A percentile compares a stretch with the other conserved stretches of the same genome.
phyloP scores from a whole-genome alignment of 2,113 vertebrate species.

The Eclectus roratus region DNA sequence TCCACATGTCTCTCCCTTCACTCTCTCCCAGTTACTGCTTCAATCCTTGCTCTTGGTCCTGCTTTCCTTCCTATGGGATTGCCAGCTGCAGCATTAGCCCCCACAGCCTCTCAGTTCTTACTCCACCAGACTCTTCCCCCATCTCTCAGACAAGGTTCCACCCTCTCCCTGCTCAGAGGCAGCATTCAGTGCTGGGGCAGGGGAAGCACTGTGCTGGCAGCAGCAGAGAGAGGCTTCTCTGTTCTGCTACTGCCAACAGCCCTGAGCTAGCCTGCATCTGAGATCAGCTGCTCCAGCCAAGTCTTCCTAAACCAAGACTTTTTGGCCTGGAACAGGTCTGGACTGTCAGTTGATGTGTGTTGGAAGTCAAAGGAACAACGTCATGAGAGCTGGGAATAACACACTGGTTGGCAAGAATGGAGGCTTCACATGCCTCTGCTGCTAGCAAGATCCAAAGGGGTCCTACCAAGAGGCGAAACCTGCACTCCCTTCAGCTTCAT shows the following conservation, averaged over 20 bases:
- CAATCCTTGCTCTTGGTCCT: neutral
- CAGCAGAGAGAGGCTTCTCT: neutral
- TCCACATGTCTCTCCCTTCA: neutral
- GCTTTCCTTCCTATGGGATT: neutral
- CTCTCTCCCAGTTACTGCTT: neutral
- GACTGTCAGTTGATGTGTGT: neutral
- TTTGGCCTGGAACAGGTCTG: neutral
- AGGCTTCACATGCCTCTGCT: too few relatives aligned
- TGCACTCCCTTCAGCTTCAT: neutral
- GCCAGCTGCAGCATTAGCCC: neutral
- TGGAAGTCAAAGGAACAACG: neutral
- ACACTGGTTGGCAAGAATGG: fast-evolving
- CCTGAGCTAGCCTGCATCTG: neutral
- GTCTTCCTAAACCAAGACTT: too few relatives aligned
- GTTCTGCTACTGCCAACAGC: neutral
- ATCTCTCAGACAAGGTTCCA: fast-evolving
- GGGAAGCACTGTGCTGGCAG: neutral
- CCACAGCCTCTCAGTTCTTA: neutral
- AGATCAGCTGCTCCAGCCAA: neutral
- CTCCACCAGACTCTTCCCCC: neutral
- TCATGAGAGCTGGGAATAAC: neutral
- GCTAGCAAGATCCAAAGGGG: too few relatives aligned
- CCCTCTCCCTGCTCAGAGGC: neutral
- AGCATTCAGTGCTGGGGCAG: fast-evolving
- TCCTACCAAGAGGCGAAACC: neutral